A percentile compares a stretch with the other conserved stretches of the same genome.
phyloP scores from a whole-genome alignment of 2,113 vertebrate species.

The Nothocercus nigrocapillus region DNA sequence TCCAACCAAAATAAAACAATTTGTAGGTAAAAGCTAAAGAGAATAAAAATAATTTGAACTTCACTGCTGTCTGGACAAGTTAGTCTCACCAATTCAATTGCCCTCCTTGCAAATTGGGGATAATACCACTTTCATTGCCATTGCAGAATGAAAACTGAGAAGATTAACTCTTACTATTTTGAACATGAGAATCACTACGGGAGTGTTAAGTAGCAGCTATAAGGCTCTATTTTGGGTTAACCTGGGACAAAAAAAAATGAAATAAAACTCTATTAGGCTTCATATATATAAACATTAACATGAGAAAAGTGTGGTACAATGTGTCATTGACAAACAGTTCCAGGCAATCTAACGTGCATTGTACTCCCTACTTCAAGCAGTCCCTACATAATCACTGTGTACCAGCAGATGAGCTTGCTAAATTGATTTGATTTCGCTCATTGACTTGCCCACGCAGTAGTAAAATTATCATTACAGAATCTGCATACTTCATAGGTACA shows the following conservation, averaged over 20 bases:
- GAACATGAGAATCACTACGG: neutral
- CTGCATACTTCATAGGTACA: constrained; percentile 38
- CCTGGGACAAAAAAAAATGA: neutral
- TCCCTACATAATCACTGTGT: constrained; percentile 31
- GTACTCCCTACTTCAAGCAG: neutral
- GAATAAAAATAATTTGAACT: neutral
- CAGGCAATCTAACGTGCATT: constrained; percentile 19
- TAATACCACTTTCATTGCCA: neutral
- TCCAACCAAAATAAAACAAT: neutral
- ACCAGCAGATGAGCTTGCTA: constrained; percentile 33
- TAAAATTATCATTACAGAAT: constrained; percentile 52
- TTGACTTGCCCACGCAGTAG: constrained; percentile 41
- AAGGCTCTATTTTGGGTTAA: constrained; percentile 2
- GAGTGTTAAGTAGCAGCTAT: neutral
- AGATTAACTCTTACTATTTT: constrained; percentile 3
- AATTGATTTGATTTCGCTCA: constrained; percentile 61
- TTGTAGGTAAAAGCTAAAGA: neutral
- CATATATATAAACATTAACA: constrained; percentile 28
- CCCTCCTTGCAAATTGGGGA: neutral
- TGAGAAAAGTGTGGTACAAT: neutral
- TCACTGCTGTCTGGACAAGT: neutral
- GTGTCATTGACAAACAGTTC: constrained; percentile 9
- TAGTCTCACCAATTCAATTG: constrained; percentile 1
- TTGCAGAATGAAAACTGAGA: neutral
- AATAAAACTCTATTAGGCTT: constrained; percentile 18